Base-by-base conservation (phyloP, 2,113 vertebrate species). In the Platanista minor region DNA sequence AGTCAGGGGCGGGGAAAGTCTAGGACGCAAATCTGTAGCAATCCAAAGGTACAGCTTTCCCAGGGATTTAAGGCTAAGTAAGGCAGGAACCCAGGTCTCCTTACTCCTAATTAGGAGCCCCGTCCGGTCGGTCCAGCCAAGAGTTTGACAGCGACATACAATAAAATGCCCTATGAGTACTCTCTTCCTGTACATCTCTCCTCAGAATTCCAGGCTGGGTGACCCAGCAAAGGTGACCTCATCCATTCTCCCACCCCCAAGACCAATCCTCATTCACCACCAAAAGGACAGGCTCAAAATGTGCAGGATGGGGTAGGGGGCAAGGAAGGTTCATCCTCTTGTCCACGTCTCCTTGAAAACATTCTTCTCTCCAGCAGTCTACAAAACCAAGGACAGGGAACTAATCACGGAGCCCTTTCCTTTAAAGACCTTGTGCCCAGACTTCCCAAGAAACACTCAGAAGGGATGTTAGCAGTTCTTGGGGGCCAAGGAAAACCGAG, bases 81-180 rank as follows among this genome's bases (percentile, higher is more conserved):
- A 25, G 6, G 14, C 9, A 8, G 71, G 33, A 80, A 41, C 49
- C 23, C n/a, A 78, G 52, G 46, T 64, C 43, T 90, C 54, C 43
- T 81, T 33, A 15, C 25, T 75, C 25, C 23, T 64, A n/a, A 46
- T 43, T 29, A 36, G n/a, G 72, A 78, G 27, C n/a, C 71, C 18
- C 1, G 1, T 74, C 41, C 0, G 0, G 49, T 29, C 0, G 0
- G 49, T 29, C 62, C n/a, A 74, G 69, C 29, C 46, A 14, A 1
- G 25, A 21, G 0, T 2, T n/a, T 46, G 61, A 57, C 31, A 80
- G 14, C 25, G 10, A 14, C 12, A 18, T 2, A 11, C 20, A 43
- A 33, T 25, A 17, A 57, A 6, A 43, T 25, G 12, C 21, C 57
- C n/a, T 69, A 0, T 11, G 85, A 62, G 15, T 6, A 3, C 15